Conservation (phyloP, 1,140 invertebrate genomes). For the honey bee (Apis mellifera) region DNA sequence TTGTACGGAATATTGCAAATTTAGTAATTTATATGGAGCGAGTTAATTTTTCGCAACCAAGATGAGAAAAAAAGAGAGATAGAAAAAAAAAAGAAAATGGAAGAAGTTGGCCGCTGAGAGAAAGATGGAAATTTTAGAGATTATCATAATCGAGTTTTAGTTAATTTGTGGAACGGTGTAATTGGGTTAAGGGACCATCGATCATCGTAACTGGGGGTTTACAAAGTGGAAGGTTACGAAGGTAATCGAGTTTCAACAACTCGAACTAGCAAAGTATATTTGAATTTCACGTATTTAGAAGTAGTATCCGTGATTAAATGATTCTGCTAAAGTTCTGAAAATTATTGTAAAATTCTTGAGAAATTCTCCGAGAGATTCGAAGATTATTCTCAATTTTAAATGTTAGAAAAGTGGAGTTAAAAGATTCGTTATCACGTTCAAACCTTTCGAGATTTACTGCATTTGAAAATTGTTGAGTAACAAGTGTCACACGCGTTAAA, state of each 20-base stretch:
- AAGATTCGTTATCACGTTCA: no score
- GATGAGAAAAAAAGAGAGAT: neutral
- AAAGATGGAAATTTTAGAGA: neutral
- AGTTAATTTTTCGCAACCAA: no score
- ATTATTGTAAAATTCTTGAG: neutral
- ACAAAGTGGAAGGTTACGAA: neutral
- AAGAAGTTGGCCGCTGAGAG: neutral
- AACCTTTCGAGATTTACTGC: no score
- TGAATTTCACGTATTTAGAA: neutral
- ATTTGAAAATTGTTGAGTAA: no score
- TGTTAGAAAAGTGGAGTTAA: no score
- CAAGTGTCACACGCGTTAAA: no score
- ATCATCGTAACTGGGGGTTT: neutral
- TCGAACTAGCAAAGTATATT: neutral
- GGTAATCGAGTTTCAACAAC: neutral
- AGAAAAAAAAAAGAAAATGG: neutral
- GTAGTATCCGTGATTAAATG: neutral
- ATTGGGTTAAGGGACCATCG: neutral
- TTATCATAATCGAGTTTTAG: neutral
- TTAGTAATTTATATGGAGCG: no score
- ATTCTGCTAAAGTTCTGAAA: no score
- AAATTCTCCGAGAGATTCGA: no score
- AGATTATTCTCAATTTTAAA: no score
- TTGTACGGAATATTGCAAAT: no score
- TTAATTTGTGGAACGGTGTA: neutral